phyloP scores from a whole-genome alignment of 1,140 invertebrate genomes.

The Thaumatotibia leucotreta region DNA sequence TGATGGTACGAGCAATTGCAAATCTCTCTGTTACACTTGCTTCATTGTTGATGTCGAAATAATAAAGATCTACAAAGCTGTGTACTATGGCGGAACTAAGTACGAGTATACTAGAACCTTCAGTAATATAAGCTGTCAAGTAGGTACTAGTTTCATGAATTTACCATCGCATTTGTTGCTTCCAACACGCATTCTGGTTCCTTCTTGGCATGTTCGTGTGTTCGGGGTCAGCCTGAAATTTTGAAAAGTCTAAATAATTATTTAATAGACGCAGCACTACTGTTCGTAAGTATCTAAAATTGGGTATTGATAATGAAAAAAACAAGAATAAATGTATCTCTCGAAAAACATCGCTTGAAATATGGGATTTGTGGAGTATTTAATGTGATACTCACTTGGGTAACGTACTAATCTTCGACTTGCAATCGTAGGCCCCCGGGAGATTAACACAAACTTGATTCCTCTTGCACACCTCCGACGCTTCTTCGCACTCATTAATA shows the following conservation, averaged over 20 bases:
- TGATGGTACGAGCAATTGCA: too few species aligned
- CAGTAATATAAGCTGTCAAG: not conserved
- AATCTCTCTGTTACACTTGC: too few species aligned
- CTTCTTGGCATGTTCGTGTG: constrained; percentile 59
- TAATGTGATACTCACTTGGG: constrained; percentile 49
- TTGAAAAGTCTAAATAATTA: not conserved
- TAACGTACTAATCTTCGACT: constrained; percentile 72
- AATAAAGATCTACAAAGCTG: too few species aligned
- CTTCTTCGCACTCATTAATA: constrained; percentile 85
- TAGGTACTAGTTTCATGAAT: not conserved
- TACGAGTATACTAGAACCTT: too few species aligned
- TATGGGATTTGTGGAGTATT: not conserved
- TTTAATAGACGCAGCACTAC: too few species aligned
- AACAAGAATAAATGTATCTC: not conserved
- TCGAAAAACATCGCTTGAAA: not conserved
- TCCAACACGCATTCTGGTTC: constrained; percentile 52
- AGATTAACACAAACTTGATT: constrained; percentile 84
- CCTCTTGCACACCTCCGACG: constrained; percentile 79
- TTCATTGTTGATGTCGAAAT: too few species aligned
- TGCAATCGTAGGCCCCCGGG: constrained; percentile 85
- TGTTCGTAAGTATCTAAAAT: too few species aligned
- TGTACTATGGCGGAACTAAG: too few species aligned
- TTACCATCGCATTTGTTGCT: constrained; percentile 63
- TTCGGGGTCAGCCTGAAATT: constrained; percentile 44
- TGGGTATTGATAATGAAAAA: not conserved